Base-by-base conservation (phyloP, 2,113 vertebrate genomes). In the Rhegmatorhina hoffmannsi region DNA sequence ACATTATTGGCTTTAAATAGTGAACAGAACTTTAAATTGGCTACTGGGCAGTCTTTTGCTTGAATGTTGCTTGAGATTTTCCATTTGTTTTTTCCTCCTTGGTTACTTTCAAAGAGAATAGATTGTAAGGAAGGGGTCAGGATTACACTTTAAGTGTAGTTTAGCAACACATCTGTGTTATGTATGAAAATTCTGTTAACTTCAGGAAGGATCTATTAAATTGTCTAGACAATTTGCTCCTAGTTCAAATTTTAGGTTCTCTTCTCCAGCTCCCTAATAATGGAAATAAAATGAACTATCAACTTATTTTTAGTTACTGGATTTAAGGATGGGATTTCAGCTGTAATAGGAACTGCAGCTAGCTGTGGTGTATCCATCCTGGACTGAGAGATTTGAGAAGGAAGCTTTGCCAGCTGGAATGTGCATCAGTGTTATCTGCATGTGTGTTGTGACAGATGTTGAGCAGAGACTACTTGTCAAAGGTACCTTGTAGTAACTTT, bases 371-470 rank as follows among this genome's bases (percentile, higher is more conserved):
- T 60, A 24, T 47, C 63, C 44, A 82, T 81, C 79, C 73, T 44
- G 70, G 46, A 44, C 88, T 77, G 72, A 73, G 31, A 86, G 66
- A 68, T 79, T 59, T 68, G 52, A 62, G 38, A 72, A 75, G 84
- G 29, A 58, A 74, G 38, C 44, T 4, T 73, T 93, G 89, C 95
- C 91, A 96, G 83, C 87, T 97, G 96, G 93, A 97, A 90, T 4
- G 1, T 75, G 72, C 3, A 0, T 74, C 70, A 38, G 69, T 90
- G 84, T 94, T 97, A 95, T 94, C 96, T 96, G 36, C 33, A 5
- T 90, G 84, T 91, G 73, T 96, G 88, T 70, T 90, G 60, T 70
- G 95, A 76, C 92, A 97, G 96, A 96, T 97, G 94, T 95, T 96
- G 84, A 96, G 68, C 91, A 90, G 74, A 85, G 82, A 64, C 85